Base-by-base conservation (phyloP, 2,888 invertebrate genomes). In the Calameuta idolon region DNA sequence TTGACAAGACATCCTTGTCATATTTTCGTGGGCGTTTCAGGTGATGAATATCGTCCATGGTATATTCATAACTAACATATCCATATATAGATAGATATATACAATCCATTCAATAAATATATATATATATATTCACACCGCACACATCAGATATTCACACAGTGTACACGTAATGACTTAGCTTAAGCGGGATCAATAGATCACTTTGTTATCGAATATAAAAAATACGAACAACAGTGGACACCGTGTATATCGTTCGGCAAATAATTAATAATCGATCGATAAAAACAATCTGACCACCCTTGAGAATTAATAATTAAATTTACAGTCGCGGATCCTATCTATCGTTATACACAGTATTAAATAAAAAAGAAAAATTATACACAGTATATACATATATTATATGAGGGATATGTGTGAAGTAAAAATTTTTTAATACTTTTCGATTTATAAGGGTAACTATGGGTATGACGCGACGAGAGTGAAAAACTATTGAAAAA, bases 21-120 rank as follows among this genome's bases (percentile, higher is more conserved):
- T 33, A 87, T 85, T 88, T 88, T 87, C 86, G 89, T 88, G 86
- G 88, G 86, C 86, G 88, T 85, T 81, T 80, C 81, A 79, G 68
- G 81, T 79, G 85, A 87, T 87, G 86, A 89, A 88, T 88, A 87
- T 87, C 84, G 84, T 83, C 80, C 82, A 77, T 80, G 79, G 79
- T 71, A 31, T 34, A 55, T 55, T 55, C 55, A 55, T 55, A 55
- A 23, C 55, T 55, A 55, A 23, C 55, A 9, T 55, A 55, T 55
- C 55, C 55, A 1, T 23, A 9, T 55, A 55, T 55, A 23, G 55
- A 55, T 55, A 23, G 23, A 2, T 55, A 55, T 55, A 55, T 9
- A 55, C 40, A 40, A 12, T 40, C 40, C 40, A 40, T 15, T 40
- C 1, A 23, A 23, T 5, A 40, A 12, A 35, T 37, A 3, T 12